Conservation (phyloP, 2,797 vertebrate species). For the Sebastes paucispinis region DNA sequence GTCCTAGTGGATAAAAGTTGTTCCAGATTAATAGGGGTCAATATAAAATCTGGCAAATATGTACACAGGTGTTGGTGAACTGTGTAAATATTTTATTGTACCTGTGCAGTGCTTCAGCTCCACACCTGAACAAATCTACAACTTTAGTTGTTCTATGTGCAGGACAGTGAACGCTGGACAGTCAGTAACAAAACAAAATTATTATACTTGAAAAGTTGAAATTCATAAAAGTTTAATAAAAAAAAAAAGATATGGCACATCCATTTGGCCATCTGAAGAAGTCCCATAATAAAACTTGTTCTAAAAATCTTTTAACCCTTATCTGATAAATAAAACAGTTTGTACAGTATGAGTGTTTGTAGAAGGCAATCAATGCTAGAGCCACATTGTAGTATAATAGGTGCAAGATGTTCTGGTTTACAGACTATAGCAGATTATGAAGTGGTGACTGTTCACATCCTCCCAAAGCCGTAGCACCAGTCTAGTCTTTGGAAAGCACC, state of each 20-base stretch:
- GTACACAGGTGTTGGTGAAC: constrained; percentile 31
- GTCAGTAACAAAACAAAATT: not conserved
- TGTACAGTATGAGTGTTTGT: not conserved
- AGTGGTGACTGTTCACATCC: constrained; percentile 15
- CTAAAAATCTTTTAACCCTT: not conserved
- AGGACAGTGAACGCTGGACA: not conserved
- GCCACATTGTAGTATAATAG: not conserved
- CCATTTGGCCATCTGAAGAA: not conserved
- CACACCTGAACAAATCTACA: not conserved
- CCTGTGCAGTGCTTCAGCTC: not conserved
- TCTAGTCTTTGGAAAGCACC: not conserved
- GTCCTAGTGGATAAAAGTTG: constrained; percentile 11
- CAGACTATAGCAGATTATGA: not conserved
- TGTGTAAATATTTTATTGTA: constrained; percentile 21
- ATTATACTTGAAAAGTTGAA: not conserved
- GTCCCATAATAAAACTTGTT: not conserved
- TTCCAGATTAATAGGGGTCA: constrained; percentile 8
- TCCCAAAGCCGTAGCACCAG: not conserved
- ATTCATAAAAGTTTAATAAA: not conserved
- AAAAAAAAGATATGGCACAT: not conserved
- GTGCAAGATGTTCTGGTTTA: constrained; percentile 15
- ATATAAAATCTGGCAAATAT: constrained; percentile 28
- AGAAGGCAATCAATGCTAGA: not conserved
- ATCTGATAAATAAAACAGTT: not conserved
- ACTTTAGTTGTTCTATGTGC: not conserved